Evolutionary conservation across 2,888 invertebrate genomes (phyloP).

Genomic region (Escarpia spicata): DNA sequence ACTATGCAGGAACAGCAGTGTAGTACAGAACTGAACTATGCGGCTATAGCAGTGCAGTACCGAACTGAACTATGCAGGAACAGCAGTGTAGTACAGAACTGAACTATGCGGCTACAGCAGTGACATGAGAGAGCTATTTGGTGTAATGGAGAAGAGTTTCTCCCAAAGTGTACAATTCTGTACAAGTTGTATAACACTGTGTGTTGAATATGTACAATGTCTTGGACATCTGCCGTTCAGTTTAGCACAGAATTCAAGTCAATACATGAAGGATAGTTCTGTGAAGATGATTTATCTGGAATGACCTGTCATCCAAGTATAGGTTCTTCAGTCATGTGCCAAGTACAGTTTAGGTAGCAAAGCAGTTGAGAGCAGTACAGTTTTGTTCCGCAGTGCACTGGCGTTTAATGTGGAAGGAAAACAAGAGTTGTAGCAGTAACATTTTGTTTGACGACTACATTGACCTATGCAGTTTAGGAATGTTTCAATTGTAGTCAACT

Average conservation of each 20-base stretch:
- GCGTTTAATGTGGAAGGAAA: background rate
- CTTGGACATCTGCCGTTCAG: background rate
- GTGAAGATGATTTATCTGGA: background rate
- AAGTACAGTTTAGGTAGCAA: background rate
- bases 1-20: too few species aligned
- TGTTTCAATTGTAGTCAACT: background rate
- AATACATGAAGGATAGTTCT: too few species aligned
- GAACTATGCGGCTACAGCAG: too few species aligned
- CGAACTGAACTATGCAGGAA: too few species aligned
- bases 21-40: too few species aligned
- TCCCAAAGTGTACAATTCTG: background rate
- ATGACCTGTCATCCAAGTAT: background rate
- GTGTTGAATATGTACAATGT: background rate
- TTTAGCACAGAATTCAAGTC: background rate
- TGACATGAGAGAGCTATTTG: background rate
- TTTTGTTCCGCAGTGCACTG: background rate
- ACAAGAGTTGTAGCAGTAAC: background rate
- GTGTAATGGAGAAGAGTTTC: background rate
- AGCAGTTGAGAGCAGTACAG: too few species aligned
- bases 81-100: too few species aligned
- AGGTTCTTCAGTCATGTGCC: background rate
- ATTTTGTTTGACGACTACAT: background rate
- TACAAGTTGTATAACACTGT: background rate
- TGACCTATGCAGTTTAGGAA: conserved; percentile 6
- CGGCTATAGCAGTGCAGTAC: too few species aligned